Base-by-base conservation (phyloP, 2,797 vertebrate species). In the Takifugu rubripes region DNA sequence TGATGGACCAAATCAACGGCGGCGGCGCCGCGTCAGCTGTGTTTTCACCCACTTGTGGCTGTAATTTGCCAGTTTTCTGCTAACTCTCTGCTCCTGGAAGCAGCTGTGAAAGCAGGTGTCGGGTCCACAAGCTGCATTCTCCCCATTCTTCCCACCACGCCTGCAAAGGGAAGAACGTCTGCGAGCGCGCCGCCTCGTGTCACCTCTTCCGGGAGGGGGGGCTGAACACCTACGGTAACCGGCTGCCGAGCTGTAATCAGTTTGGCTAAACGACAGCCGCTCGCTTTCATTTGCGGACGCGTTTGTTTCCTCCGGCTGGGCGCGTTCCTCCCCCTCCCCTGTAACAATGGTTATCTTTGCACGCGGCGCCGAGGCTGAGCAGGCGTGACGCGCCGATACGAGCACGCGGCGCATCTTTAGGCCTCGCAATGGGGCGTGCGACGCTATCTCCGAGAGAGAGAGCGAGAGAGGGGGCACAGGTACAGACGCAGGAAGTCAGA, bases 201-300 rank as follows among this genome's bases (percentile, higher is more conserved):
- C 61, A 61, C 50, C 56, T 53, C 47, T 6, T 52, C 61, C 58
- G 66, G 48, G 52, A 16, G 75, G 74, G 83, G 25, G 66, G 53
- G 66, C 70, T 70, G 70, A 83, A 81, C 69, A 77, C 63, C 78
- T 57, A 60, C 68, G 72, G 75, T 64, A 66, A 74, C 82, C 50
- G 59, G 61, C 58, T 52, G 72, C 42, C 42, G 57, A 71, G 71
- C 60, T 65, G 68, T 78, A 81, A 84, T 84, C 78, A 74, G 61
- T 83, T 75, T 67, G 74, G 54, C 62, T 79, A 73, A 82, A 77
- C 8, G 78, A 75, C 78, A 86, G 81, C 80, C 77, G 75, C 56
- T 81, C 66, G 31, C 71, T 70, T 59, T 70, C 63, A 57, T 83
- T 75, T 76, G 76, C 71, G 74, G 53, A 33, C 75, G 56, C 75